Evolutionary conservation across 2,113 vertebrate species (phyloP).

Genomic region (Balaenoptera acutorostrata): DNA sequence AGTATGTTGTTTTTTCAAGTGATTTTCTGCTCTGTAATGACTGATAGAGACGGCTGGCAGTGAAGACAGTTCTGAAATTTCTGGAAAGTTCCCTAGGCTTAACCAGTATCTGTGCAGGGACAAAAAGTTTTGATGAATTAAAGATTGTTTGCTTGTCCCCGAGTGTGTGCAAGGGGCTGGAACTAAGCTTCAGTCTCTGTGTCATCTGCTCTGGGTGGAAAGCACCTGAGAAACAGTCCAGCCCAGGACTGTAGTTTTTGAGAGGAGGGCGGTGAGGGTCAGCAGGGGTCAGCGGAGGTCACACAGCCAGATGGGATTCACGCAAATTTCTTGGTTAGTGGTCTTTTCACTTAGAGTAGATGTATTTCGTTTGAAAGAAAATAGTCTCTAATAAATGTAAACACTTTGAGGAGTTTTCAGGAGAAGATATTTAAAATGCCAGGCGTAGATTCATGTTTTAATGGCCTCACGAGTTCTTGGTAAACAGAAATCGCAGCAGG

Average conservation of each 20-base stretch:
- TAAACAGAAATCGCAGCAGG: background rate
- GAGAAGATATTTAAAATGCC: background rate
- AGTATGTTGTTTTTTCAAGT: background rate
- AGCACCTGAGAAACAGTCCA: background rate
- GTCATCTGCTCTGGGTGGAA: background rate
- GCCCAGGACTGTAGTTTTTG: background rate
- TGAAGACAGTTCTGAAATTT: constrained; percentile 7
- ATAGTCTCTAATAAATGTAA: background rate
- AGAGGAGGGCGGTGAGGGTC: too few species aligned
- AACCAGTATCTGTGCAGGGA: background rate
- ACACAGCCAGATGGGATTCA: background rate
- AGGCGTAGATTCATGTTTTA: background rate
- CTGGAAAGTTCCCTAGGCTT: background rate
- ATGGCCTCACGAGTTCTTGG: background rate
- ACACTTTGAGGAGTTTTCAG: background rate
- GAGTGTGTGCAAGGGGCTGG: background rate
- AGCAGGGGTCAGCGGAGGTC: background rate
- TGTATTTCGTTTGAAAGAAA: background rate
- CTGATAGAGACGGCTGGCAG: background rate
- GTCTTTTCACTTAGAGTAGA: background rate
- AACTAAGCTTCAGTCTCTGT: background rate
- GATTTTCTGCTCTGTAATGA: background rate
- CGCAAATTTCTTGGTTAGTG: background rate
- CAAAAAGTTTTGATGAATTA: background rate
- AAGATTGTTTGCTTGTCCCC: background rate